phyloP scores from a whole-genome alignment of 2,113 vertebrate genomes.

The Prunella himalayana region DNA sequence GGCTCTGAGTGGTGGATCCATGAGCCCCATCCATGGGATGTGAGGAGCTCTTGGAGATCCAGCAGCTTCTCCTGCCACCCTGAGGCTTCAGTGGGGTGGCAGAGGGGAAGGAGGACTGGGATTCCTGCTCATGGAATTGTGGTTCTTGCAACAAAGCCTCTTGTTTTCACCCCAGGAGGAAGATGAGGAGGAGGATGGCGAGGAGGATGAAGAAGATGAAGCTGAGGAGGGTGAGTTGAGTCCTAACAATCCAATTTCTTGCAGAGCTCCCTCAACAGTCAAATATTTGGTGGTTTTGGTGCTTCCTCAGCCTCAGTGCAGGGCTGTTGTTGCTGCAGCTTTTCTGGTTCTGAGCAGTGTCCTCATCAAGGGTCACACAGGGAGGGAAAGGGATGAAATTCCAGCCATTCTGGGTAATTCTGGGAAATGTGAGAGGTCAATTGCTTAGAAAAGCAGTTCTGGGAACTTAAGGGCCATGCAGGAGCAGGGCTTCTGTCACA shows the following conservation, averaged over 20 bases:
- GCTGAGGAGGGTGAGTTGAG: conserved; percentile 55
- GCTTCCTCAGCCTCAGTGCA: background rate
- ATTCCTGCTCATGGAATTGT: background rate
- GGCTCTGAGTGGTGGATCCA: background rate
- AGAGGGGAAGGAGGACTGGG: background rate
- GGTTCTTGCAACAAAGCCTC: background rate
- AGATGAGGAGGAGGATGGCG: conserved; percentile 68
- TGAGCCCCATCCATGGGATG: rapidly evolving
- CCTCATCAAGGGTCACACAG: background rate
- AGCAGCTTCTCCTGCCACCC: background rate
- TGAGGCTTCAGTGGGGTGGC: background rate
- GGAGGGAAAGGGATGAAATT: background rate
- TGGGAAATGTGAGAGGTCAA: background rate
- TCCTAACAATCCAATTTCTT: background rate
- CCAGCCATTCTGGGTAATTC: background rate
- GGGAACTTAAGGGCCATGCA: rapidly evolving
- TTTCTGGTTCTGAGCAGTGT: background rate
- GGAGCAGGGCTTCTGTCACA: background rate
- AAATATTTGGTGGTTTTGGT: background rate
- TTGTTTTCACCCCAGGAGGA: conserved; percentile 51
- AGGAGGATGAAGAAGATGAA: conserved; percentile 65
- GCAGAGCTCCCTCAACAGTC: background rate
- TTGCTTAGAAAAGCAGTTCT: background rate
- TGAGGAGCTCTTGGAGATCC: background rate
- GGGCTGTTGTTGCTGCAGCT: background rate